These are phyloP conservation scores for Neuroscelio doddi DNA, from an alignment of 2,888 invertebrate genomes.

Conservation along the genomic window DNA sequence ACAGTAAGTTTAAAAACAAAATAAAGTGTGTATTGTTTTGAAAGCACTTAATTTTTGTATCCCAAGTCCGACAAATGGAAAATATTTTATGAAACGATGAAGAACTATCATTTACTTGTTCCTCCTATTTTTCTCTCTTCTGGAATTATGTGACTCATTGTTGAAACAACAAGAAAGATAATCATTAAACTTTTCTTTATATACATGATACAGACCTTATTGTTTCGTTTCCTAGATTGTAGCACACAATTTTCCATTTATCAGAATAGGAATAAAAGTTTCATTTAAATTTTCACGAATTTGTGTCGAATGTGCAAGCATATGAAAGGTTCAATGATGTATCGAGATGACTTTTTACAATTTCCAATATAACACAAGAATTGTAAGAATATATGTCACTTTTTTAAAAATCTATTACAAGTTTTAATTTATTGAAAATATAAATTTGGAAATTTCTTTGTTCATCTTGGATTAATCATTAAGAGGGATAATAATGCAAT, in stretches of 20 bases:
- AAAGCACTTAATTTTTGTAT: neutral
- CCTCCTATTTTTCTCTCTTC: neutral
- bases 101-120: too few relatives aligned
- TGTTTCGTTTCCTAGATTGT: neutral
- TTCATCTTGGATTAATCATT: too few relatives aligned
- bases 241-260: neutral
- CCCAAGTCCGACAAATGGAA: too few relatives aligned
- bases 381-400: too few relatives aligned
- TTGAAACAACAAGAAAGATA: too few relatives aligned
- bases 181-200: too few relatives aligned
- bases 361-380: neutral
- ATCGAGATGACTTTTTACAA: slow-evolving; percentile 1
- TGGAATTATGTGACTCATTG: neutral
- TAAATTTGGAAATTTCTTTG: too few relatives aligned
- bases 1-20: neutral
- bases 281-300: slow-evolving; percentile 3
- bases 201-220: too few relatives aligned
- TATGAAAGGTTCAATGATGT: too few relatives aligned
- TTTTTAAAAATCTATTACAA: too few relatives aligned
- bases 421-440: too few relatives aligned
- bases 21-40: neutral
- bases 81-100: neutral
- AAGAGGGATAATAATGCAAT: too few relatives aligned
- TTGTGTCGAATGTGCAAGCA: neutral
- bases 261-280: neutral